Conservation (phyloP, 2,113 vertebrate species). For the Eretmochelys imbricata region DNA sequence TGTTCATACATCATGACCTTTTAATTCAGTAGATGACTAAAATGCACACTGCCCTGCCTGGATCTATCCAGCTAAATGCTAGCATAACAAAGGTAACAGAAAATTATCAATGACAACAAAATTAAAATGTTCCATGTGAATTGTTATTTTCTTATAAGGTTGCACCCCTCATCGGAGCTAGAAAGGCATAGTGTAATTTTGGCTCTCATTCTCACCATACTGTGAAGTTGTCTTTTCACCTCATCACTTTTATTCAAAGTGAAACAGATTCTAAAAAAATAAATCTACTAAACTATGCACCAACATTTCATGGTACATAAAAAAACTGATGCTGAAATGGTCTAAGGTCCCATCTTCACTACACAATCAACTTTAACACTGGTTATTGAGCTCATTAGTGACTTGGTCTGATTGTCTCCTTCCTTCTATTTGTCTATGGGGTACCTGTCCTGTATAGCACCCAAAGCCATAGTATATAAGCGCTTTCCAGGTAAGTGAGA, state of each 20-base stretch:
- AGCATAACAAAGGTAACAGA: background rate
- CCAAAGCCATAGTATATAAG: fast-evolving
- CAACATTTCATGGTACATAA: background rate
- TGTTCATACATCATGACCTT: background rate
- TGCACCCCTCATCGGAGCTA: background rate
- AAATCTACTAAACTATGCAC: background rate
- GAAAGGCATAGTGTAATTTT: background rate
- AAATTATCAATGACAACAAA: background rate
- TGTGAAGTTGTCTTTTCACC: background rate
- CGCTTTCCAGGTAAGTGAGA: background rate
- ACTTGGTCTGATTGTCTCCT: background rate
- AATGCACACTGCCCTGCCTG: background rate
- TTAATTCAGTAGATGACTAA: slow-evolving; percentile 8
- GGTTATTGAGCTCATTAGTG: background rate
- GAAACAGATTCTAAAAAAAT: background rate
- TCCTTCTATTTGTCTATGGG: background rate
- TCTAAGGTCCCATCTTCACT: background rate
- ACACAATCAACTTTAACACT: background rate
- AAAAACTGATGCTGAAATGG: too few species aligned
- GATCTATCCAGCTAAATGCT: background rate
- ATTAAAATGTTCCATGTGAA: background rate
- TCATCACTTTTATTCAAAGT: background rate
- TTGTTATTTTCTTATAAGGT: background rate
- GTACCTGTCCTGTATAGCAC: background rate
- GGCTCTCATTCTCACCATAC: background rate